These are phyloP conservation scores for Labrus mixtus DNA, from an alignment of 2,113 vertebrate species.

Conservation along the genomic window DNA sequence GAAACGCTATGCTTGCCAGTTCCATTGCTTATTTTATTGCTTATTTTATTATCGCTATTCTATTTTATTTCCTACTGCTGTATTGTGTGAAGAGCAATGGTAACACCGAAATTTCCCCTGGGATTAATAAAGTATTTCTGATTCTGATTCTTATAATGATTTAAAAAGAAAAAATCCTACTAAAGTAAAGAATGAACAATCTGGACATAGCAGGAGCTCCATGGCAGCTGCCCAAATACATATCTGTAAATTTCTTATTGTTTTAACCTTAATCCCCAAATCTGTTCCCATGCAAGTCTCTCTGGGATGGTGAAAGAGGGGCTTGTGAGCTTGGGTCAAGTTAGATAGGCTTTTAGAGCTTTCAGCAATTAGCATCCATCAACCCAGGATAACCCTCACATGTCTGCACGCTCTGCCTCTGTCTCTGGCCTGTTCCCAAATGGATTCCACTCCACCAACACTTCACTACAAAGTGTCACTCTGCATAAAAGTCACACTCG, in stretches of 20 bases:
- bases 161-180: too few species aligned
- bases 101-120: too few species aligned
- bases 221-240: background rate
- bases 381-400: conserved; percentile 43
- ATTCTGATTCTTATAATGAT: too few species aligned
- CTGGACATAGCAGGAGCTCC: conserved; percentile 37
- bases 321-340: conserved; percentile 32
- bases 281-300: conserved; percentile 48
- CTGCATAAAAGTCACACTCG: conserved; percentile 32
- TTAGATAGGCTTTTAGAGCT: conserved; percentile 45
- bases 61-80: too few species aligned
- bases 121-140: too few species aligned
- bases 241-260: conserved; percentile 3
- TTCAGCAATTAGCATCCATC: conserved; percentile 71
- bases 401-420: conserved; percentile 34
- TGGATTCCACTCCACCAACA: conserved; percentile 35
- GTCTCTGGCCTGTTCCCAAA: conserved; percentile 32
- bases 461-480: conserved; percentile 39
- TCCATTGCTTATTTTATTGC: background rate
- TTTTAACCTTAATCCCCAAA: conserved; percentile 44
- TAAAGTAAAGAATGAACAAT: background rate
- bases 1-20: background rate
- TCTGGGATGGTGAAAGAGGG: conserved; percentile 31
- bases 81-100: too few species aligned
- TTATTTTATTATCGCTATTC: too few species aligned